Evolutionary conservation across 2,888 invertebrate genomes (phyloP).

Genomic region (Apotomis capreana): DNA sequence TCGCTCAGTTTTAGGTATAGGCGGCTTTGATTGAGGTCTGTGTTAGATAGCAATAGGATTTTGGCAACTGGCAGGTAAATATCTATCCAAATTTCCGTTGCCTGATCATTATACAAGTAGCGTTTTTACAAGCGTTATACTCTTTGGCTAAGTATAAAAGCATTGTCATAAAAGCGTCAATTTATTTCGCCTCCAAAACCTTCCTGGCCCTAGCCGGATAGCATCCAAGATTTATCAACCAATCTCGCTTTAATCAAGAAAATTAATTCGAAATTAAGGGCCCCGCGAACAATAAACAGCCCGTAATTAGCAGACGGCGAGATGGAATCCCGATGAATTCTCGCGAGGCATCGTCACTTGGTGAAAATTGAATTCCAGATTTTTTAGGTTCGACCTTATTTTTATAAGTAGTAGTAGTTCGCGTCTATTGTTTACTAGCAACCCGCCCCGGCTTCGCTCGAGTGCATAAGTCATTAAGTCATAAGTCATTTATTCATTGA

Average conservation of each 20-base stretch:
- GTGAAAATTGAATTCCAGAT: background rate
- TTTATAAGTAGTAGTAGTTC: too few relatives aligned
- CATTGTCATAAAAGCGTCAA: background rate
- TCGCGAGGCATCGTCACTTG: constrained; percentile 38
- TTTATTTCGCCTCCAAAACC: background rate
- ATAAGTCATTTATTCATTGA: too few relatives aligned
- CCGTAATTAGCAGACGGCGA: constrained; percentile 63
- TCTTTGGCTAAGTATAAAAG: background rate
- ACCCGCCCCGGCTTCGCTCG: too few relatives aligned
- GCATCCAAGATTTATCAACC: constrained; percentile 67
- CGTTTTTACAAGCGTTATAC: too few relatives aligned
- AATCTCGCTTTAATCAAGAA: constrained; percentile 78
- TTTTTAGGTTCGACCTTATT: constrained; percentile 3
- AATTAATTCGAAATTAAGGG: constrained; percentile 77
- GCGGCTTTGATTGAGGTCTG: too few relatives aligned
- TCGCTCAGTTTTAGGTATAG: too few relatives aligned
- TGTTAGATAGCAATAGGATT: too few relatives aligned
- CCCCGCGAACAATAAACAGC: constrained; percentile 68
- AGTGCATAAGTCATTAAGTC: too few relatives aligned
- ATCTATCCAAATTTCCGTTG: too few relatives aligned
- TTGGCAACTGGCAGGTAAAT: too few relatives aligned
- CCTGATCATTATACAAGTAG: too few relatives aligned
- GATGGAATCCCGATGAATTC: constrained; percentile 60
- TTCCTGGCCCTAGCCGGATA: constrained; percentile 18
- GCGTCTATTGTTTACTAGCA: too few relatives aligned